Base-by-base conservation (phyloP, 2,888 invertebrate genomes). In the Limnephilus auricula region DNA sequence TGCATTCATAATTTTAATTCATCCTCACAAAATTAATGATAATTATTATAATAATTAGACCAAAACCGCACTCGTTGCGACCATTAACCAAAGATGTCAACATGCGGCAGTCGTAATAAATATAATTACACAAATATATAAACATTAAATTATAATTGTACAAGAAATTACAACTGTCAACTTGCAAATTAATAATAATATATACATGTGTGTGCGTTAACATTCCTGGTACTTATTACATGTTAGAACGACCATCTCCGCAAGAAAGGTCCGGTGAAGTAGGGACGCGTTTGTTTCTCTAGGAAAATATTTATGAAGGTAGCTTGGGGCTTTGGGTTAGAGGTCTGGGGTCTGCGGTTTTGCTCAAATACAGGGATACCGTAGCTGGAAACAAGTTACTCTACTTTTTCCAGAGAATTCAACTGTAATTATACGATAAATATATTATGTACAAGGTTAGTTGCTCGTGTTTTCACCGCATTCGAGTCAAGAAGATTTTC, bases 281-380 rank as follows among this genome's bases (percentile, higher is more conserved):
- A 25, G 65, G 65, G 65, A n/a, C 82, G 34, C 34, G 82, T 82
- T 82, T 34, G 82, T 82, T 32, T 82, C 82, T 18, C 82, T 82
- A 32, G 31, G 32, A 37, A 82, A 82, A 82, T 82, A 82, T 82
- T 82, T 82, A 82, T 82, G 82, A 82, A 82, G 82, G 82, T 34
- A 32, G 82, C 34, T 2, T 15, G 32, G 82, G 32, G 65, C 65
- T 18, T 18, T 2, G 18, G 82, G 82, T 31, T 5, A 32, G 82
- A 10, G 82, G 82, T 31, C 82, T 82, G 82, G 25, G 82, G 82
- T 82, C 82, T 32, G 82, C 34, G 25, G 65, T 65, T 65, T 65
- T 65, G 9, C 65, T 65, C 65, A 65, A 65, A 65, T 25, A 65
- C 65, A 65, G 65, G 65, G 6, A 65, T 65, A n/a, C 65, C 65